Evolutionary conservation across 2,797 vertebrate genomes (phyloP), one percentile per base, ranked within the genome.

Genomic region (Sebastes taczanowskii): DNA sequence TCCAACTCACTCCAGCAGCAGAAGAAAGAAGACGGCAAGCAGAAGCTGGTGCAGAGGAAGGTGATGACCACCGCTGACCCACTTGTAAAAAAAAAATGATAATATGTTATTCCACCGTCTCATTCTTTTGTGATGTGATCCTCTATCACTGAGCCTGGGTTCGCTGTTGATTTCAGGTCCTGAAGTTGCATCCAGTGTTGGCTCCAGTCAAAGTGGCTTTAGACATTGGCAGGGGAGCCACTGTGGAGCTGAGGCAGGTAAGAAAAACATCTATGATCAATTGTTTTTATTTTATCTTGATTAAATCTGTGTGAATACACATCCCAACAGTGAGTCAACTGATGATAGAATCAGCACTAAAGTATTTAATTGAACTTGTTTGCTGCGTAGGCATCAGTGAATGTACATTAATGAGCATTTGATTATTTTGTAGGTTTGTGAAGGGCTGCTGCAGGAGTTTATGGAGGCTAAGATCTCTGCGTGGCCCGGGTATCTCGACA

Each of bases 401-500:
- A 27, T 46, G 4, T 4, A 18, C 6, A 34, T 23, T 6, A 29
- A 63, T 60, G 2, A 3, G 55, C 20, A 6, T 80, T 49, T 71
- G 0, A 34, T 20, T 65, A 3, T 59, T 74, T 53, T 84, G 11
- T 70, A 99, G 99, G 95, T 99, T 70, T 99, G 97, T 93, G 97
- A 98, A 89, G 97, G 96, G 20, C 93, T 99, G 66, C 95, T 95
- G 85, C 96, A 93, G 53, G 97, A 99, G 80, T 94, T 99, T 10
- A 92, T 95, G 87, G 96, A 97, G 77, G 95, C 81, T 8, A 95
- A 96, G 58, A 96, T 99, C 91, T 96, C 96, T 38, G 94, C 93
- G 0, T 99, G 99, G 98, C 98, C 99, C 1, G 99, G 99, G 71
- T 99, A 99, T 91, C 94, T 97, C 71, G 97, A 98, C 90, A 96